These are phyloP conservation scores for Muscina levida DNA, from an alignment of 2,888 invertebrate genomes.

Conservation along the genomic window DNA sequence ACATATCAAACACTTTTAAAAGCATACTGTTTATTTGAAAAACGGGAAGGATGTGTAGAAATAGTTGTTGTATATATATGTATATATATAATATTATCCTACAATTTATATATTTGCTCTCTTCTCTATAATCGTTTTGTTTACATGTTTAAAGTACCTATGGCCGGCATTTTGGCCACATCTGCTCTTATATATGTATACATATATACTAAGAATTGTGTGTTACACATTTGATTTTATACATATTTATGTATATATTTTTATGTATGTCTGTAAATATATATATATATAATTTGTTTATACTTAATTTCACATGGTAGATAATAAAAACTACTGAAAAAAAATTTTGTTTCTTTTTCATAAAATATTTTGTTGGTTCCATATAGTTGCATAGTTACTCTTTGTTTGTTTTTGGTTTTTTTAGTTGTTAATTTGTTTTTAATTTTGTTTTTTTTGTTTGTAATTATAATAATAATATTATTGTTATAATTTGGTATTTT, in stretches of 20 bases:
- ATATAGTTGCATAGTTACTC: constrained; percentile 60
- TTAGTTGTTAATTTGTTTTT: constrained; percentile 10
- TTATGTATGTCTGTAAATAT: constrained; percentile 27
- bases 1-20: no score
- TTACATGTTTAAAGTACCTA: constrained; percentile 12
- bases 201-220: background rate
- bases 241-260: constrained; percentile 17
- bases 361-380: constrained; percentile 60
- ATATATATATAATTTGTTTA: constrained; percentile 31
- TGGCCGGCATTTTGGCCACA: no score
- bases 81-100: no score
- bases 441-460: background rate
- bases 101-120: constrained; percentile 16
- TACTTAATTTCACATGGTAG: constrained; percentile 38
- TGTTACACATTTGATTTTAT: constrained; percentile 3
- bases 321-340: constrained; percentile 56
- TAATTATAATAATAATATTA: background rate
- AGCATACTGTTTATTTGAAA: no score
- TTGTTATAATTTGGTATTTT: constrained; percentile 5
- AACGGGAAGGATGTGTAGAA: constrained; percentile 43
- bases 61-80: constrained; percentile 34
- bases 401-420: constrained; percentile 35
- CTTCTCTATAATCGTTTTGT: constrained; percentile 28
- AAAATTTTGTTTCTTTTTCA: constrained; percentile 42
- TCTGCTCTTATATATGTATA: no score